Evolutionary conservation across 2,888 invertebrate genomes (phyloP), one percentile per base, ranked within the genome.

Genomic region (Tachina grossa): DNA sequence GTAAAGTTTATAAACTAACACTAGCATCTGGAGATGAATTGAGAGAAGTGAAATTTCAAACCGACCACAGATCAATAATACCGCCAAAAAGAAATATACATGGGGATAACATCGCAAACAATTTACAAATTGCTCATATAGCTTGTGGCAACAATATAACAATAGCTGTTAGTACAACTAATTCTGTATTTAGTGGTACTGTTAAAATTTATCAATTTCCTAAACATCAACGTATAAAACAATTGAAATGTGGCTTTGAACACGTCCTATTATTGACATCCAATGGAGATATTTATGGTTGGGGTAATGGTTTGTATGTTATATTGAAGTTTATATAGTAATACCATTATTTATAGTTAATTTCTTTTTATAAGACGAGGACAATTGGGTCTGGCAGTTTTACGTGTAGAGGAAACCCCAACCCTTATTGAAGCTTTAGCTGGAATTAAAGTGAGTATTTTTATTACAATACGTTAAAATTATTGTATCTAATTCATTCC

Each of bases 301-400:
- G 96, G 95, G 98, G 98, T 57, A 94, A 95, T 91, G 97, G 97
- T 89, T 95, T 97, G 97, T 97, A 93, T 72, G 22, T 45, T 16
- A 61, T n/a, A 45, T 65, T 22, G 16, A 8, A n/a, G 19, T 6
- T 59, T 19, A 45, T 59, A 8, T 1, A 31, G 31, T 31, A 31
- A 6, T 51, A 16, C 6, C 4, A 16, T 11, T 19, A 51, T 47
- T 47, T 53, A n/a, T 47, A 51, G 43, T n/a, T 69, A 39, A 2
- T 57, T 11, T 43, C 19, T 76, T 43, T 47, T 14, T 93, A 93
- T 83, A 89, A 98, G 98, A 90, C 95, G 97, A 82, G 96, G 98
- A 43, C 98, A 98, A 92, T 93, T 98, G 65, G 98, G 98, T 0
- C 96, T 96, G 92, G 96, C 95, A n/a, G 94, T 94, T 88, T 69